Conservation (phyloP, 2,888 invertebrate genomes). For the Dasypogon diadema region DNA sequence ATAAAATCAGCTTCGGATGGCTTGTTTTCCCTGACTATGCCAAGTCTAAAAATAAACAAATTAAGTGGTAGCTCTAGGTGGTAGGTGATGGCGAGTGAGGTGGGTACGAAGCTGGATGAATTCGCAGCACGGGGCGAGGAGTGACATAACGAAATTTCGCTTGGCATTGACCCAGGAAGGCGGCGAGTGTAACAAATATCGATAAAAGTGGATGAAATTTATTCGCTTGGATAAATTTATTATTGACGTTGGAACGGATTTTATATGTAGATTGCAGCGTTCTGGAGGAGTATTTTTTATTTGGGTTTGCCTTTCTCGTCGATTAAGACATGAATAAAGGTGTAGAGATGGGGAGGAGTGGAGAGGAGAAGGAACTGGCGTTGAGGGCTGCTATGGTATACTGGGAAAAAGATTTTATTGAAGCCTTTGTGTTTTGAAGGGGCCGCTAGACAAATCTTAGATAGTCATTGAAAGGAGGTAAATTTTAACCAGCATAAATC, state of each 20-base stretch:
- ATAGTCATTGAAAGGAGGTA: too few species aligned
- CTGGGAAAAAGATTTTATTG: too few species aligned
- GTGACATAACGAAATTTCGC: conserved; percentile 28
- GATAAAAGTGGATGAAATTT: conserved; percentile 40
- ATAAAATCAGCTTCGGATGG: conserved; percentile 15
- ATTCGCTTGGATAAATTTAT: conserved; percentile 40
- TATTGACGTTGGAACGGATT: not conserved
- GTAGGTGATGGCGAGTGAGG: not conserved
- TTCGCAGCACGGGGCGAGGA: not conserved
- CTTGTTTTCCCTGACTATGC: conserved; percentile 29
- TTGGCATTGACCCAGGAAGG: conserved; percentile 38
- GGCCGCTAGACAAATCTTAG: too few species aligned
- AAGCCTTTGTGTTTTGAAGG: too few species aligned
- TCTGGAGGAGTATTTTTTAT: not conserved
- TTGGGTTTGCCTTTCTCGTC: not conserved
- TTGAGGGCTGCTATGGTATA: too few species aligned
- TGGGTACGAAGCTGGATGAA: too few species aligned
- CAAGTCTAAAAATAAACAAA: conserved; percentile 36
- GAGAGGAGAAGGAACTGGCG: too few species aligned
- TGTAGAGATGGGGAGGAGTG: too few species aligned
- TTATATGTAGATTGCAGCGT: not conserved
- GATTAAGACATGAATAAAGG: too few species aligned
- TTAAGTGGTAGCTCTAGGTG: not conserved
- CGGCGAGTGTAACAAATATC: conserved; percentile 27
- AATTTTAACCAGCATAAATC: too few species aligned